A percentile compares a stretch with the other conserved stretches of the same genome.
These are phyloP conservation scores for Porites evermanni DNA, from an alignment of 92 coral and sea anemone genomes.

Conservation along the genomic window DNA sequence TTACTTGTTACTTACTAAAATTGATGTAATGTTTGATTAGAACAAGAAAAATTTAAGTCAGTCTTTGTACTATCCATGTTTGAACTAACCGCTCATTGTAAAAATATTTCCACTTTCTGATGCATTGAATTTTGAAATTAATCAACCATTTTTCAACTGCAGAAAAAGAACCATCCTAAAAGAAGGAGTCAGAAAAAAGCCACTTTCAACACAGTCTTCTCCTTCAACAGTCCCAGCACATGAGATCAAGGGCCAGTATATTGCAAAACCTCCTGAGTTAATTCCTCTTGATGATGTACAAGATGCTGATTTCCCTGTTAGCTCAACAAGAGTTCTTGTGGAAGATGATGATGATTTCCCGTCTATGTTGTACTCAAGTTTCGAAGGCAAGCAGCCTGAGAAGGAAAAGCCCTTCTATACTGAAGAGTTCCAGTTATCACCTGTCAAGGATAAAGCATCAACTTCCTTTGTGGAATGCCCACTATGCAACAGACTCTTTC, in stretches of 20 bases:
- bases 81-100: too few relatives aligned
- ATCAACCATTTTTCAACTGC: too few relatives aligned
- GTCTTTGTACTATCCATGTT: too few relatives aligned
- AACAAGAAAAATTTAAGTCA: too few relatives aligned
- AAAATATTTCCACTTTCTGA: too few relatives aligned
- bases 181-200: background rate
- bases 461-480: constrained; percentile 67
- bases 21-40: too few relatives aligned
- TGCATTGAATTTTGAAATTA: too few relatives aligned
- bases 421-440: constrained; percentile 1
- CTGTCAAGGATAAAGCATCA: constrained; percentile 9
- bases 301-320: constrained; percentile 4
- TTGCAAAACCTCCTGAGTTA: background rate
- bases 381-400: background rate
- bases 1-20: too few relatives aligned
- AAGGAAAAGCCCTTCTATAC: constrained; percentile 4
- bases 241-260: background rate
- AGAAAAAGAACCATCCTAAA: background rate
- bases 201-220: constrained; percentile 8
- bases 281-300: background rate
- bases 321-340: background rate
- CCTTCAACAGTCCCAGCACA: constrained; percentile 4
- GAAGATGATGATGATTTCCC: constrained; percentile 22
- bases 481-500: constrained; percentile 59
- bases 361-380: constrained; percentile 11